A percentile compares a stretch with the other conserved stretches of the same genome.
Conservation (phyloP, 92 coral and sea anemone species). For the Virgularia gustaviana region DNA sequence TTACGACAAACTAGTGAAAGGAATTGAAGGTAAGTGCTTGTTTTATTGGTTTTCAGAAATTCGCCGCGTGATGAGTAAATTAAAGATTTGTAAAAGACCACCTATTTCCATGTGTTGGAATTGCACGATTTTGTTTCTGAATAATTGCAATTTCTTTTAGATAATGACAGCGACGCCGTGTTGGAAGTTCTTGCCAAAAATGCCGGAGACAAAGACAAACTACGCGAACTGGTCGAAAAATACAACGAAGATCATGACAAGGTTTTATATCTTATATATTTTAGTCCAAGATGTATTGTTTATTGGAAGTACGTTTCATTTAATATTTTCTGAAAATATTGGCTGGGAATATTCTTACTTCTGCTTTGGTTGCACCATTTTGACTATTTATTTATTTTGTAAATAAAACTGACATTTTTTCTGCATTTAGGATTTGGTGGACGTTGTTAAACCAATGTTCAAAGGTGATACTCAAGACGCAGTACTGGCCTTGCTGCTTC, state of each 20-base stretch:
- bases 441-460: constrained; percentile 62
- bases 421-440: constrained; percentile 90
- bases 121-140: too few species aligned
- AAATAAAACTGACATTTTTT: too few species aligned
- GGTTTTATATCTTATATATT: too few species aligned
- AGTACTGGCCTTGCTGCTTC: constrained; percentile 56
- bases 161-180: constrained; percentile 64
- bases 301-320: too few species aligned
- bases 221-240: constrained; percentile 58
- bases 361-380: too few species aligned
- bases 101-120: too few species aligned
- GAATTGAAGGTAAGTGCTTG: constrained; percentile 64
- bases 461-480: constrained; percentile 71
- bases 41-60: background rate
- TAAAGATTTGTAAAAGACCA: background rate
- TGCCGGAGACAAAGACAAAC: constrained; percentile 61
- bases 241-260: constrained; percentile 62
- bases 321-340: too few species aligned
- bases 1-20: constrained; percentile 72
- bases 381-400: too few species aligned
- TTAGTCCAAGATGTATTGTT: too few species aligned
- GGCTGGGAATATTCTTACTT: too few species aligned
- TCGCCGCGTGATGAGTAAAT: background rate
- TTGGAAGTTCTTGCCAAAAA: constrained; percentile 67
- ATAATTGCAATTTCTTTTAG: constrained; percentile 47